Base-by-base conservation (phyloP, 2,888 invertebrate genomes). In the Zonitis immaculata region DNA sequence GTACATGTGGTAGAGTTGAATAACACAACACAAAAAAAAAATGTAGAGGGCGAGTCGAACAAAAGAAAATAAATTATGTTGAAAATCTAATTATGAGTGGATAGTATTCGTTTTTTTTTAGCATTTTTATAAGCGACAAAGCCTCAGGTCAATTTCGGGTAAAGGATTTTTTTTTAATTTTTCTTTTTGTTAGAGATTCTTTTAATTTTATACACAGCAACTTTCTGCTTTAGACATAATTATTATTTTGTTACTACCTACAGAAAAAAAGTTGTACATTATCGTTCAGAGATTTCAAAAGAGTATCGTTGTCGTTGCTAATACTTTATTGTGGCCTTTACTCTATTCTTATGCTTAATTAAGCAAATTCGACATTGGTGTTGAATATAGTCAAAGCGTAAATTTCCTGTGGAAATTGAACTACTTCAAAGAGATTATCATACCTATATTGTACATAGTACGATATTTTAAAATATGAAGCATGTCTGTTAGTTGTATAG, bases 341-440 rank as follows among this genome's bases (percentile, higher is more conserved):
- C 61, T 54, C 47, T 57, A 56, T 48, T 56, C 55, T 58, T 57
- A 56, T 63, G 64, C 66, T 66, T 66, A 65, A 66, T 66, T 66
- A 66, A 66, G 62, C 66, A 63, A 64, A 65, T 64, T 63, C 58
- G 60, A 62, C 61, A 65, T 61, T 63, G 62, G 62, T 47, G 44
- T 44, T 56, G 39, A n/a, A n/a, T n/a, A n/a, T 28, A 18, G 26
- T 28, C 39, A 50, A 51, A 51, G 47, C 47, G 42, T 18, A 25
- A 50, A 45, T 50, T 50, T 50, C 20, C 22, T 44, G n/a, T 44
- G 50, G 42, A 49, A 35, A 39, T 50, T 50, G 12, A 44, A 35
- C 44, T 50, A 42, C 50, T 50, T 50, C 45, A 50, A 50, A 50
- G 50, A 50, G 44, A 43, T 44, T 43, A 43, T 22, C 28, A 7